A percentile compares a stretch with the other conserved stretches of the same genome.
Evolutionary conservation across 2,797 vertebrate species (phyloP).

Genomic region (Tauraco hartlaubi): DNA sequence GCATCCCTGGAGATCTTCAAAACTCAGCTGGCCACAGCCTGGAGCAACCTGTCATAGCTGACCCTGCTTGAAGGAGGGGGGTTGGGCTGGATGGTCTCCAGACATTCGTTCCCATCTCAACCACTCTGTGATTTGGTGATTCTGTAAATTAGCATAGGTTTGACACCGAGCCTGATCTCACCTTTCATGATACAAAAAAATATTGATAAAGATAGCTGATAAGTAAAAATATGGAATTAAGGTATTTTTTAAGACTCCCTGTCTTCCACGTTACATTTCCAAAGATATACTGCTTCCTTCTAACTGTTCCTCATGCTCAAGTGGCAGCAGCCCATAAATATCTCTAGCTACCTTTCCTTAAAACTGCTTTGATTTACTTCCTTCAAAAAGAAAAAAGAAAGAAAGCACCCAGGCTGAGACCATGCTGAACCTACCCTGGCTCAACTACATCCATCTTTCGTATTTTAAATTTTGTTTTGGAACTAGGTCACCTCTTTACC

Average conservation of each 20-base stretch:
- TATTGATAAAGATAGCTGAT: not conserved
- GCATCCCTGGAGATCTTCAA: not conserved
- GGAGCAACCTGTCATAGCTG: not conserved
- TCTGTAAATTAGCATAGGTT: not conserved
- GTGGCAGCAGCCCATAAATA: constrained; percentile 32
- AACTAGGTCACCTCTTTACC: not conserved
- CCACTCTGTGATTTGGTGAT: not conserved
- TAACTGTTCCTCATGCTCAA: not conserved
- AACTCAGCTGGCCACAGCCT: not conserved
- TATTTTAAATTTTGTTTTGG: not conserved
- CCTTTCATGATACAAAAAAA: not conserved
- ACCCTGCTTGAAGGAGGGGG: not conserved
- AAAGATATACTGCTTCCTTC: constrained; percentile 19
- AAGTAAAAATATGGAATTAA: not conserved
- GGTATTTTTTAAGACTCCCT: not conserved
- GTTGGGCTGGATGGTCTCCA: not conserved
- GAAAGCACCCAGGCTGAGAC: not conserved
- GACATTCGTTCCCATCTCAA: not conserved
- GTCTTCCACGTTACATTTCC: constrained; percentile 2
- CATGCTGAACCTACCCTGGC: not conserved
- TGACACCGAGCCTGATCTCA: not conserved
- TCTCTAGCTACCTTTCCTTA: not conserved
- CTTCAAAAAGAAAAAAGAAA: not conserved
- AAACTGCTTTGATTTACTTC: constrained; percentile 43
- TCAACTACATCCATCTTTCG: not conserved